Percentiles rank a stretch among this genome's conserved stretches.
These are phyloP conservation scores for Apodemia hepburni DNA, from an alignment of 2,888 invertebrate species.

Conservation along the genomic window DNA sequence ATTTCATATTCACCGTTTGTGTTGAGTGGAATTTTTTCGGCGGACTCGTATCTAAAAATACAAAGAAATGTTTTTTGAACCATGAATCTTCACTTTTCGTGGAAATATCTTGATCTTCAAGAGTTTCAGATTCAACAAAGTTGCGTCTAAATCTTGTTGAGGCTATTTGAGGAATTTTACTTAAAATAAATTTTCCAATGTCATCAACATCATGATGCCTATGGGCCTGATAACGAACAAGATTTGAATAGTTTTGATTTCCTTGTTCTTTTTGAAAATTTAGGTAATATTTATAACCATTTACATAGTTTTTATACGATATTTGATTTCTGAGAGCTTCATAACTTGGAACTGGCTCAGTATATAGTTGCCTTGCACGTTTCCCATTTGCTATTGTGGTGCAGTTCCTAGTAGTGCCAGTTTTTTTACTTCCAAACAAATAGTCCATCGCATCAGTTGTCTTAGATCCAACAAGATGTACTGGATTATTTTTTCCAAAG, in stretches of 20 bases:
- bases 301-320: constrained; percentile 56
- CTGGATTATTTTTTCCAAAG: not conserved
- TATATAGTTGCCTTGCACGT: not conserved
- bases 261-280: constrained; percentile 54
- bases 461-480: not conserved
- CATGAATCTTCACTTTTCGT: constrained; percentile 60
- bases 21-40: constrained; percentile 54
- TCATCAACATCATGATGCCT: constrained; percentile 64
- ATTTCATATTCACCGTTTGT: constrained; percentile 50
- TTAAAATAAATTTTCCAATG: constrained; percentile 63
- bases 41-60: constrained; percentile 50
- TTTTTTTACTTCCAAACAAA: not conserved
- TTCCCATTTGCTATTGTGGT: not conserved
- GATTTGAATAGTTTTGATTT: constrained; percentile 53
- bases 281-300: constrained; percentile 62
- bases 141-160: constrained; percentile 35
- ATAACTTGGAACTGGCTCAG: constrained; percentile 38
- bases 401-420: not conserved
- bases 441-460: not conserved
- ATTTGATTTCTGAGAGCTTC: constrained; percentile 51
- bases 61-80: constrained; percentile 61
- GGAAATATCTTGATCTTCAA: constrained; percentile 55
- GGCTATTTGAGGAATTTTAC: constrained; percentile 53
- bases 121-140: constrained; percentile 47
- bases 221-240: constrained; percentile 62